phyloP scores from a whole-genome alignment of 1,140 invertebrate species.

The Drosophila malerkotliana region DNA sequence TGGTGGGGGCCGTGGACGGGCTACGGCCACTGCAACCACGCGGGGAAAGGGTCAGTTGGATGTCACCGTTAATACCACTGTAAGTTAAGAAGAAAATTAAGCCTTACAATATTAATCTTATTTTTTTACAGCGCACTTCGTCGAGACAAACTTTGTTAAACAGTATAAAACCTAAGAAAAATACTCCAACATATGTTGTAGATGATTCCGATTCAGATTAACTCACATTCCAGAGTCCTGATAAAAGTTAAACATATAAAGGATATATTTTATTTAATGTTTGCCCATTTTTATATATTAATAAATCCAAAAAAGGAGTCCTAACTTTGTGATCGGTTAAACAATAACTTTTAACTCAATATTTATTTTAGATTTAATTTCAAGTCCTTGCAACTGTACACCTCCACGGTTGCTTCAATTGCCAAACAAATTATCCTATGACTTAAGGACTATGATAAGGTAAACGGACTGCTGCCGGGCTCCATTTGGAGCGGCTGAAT shows the following conservation, averaged over 20 bases:
- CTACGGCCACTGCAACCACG: conserved; percentile 7
- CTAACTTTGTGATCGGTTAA: not conserved
- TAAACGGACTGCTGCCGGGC: conserved; percentile 45
- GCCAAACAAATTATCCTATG: conserved; percentile 51
- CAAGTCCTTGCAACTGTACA: too few species aligned
- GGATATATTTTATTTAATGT: not conserved
- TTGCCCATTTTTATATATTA: not conserved
- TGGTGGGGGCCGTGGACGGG: conserved; percentile 16
- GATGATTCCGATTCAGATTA: conserved; percentile 48
- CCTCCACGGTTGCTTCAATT: conserved; percentile 14
- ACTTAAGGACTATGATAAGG: conserved; percentile 55
- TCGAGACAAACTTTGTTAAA: not conserved
- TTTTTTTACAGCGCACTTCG: conserved; percentile 26
- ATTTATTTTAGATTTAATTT: conserved; percentile 29
- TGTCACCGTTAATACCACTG: conserved; percentile 41
- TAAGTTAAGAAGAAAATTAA: conserved; percentile 8
- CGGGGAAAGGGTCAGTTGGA: conserved; percentile 42
- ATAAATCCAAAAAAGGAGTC: not conserved
- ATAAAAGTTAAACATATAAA: not conserved
- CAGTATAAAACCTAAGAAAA: not conserved
- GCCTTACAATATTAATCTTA: not conserved
- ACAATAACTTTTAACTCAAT: not conserved
- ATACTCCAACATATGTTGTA: not conserved
- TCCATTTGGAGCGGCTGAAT: conserved; percentile 25
- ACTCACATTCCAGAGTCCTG: conserved; percentile 7